These are phyloP conservation scores for Diglossa cyanea DNA, from an alignment of 2,797 vertebrate species.

Conservation along the genomic window DNA sequence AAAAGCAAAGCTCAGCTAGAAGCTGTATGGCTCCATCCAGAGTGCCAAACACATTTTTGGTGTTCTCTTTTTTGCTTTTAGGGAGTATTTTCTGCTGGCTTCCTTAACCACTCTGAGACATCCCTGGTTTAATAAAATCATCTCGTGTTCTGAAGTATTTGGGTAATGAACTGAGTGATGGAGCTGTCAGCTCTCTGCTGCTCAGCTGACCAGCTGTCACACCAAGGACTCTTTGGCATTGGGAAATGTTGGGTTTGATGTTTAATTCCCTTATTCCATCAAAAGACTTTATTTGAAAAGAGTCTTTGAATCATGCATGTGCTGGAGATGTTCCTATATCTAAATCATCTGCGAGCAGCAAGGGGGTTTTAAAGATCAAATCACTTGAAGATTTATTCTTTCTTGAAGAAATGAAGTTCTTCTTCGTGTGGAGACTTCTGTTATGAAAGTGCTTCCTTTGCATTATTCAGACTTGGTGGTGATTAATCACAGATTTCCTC, in stretches of 20 bases:
- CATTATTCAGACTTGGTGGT: neutral
- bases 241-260: slow-evolving; percentile 1
- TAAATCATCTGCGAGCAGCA: neutral
- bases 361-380: neutral
- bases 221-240: neutral
- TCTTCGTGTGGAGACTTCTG: neutral
- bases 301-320: neutral
- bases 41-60: neutral
- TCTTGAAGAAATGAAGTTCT: neutral
- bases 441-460: neutral
- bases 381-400: neutral
- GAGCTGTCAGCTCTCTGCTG: neutral
- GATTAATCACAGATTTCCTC: neutral
- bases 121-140: neutral
- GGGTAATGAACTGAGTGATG: neutral
- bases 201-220: slow-evolving; percentile 14
- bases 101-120: neutral
- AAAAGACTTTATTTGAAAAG: neutral
- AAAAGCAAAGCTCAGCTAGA: neutral
- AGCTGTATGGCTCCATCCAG: neutral
- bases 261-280: slow-evolving; percentile 28
- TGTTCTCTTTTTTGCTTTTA: neutral
- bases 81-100: neutral
- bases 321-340: neutral
- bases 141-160: neutral